phyloP scores from a whole-genome alignment of 2,888 invertebrate genomes.

The Busseola fusca region DNA sequence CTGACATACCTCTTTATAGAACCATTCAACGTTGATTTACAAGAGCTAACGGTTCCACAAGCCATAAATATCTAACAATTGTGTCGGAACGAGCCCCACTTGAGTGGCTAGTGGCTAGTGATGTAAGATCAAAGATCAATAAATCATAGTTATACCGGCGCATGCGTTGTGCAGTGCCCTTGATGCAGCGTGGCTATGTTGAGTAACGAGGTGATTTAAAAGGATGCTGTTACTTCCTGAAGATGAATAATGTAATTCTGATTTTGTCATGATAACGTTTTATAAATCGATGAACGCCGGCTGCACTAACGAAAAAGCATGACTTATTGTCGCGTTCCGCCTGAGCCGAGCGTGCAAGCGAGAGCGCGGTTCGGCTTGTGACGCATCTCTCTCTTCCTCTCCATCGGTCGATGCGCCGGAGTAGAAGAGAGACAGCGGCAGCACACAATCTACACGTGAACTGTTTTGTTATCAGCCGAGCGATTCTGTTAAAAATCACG shows the following conservation, averaged over 20 bases:
- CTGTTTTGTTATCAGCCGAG: too few relatives aligned
- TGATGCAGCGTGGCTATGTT: conserved; percentile 42
- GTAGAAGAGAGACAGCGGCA: too few relatives aligned
- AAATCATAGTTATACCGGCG: conserved; percentile 57
- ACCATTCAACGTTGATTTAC: conserved; percentile 21
- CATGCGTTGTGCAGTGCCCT: conserved; percentile 51
- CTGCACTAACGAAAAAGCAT: too few relatives aligned
- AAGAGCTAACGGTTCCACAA: conserved; percentile 11
- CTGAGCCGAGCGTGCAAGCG: too few relatives aligned
- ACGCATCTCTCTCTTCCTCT: too few relatives aligned
- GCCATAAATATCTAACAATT: conserved; percentile 34
- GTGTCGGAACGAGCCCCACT: conserved; percentile 25
- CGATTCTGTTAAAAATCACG: too few relatives aligned
- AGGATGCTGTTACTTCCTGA: conserved; percentile 24
- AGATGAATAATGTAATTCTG: background rate
- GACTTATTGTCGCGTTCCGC: too few relatives aligned
- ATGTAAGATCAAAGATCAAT: conserved; percentile 53
- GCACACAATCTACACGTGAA: too few relatives aligned
- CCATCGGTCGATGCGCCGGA: too few relatives aligned
- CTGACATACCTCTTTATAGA: background rate
- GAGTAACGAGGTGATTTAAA: conserved; percentile 16
- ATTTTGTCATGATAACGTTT: too few relatives aligned
- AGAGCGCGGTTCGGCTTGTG: too few relatives aligned
- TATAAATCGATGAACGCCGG: too few relatives aligned
- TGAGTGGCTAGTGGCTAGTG: conserved; percentile 25